These are phyloP conservation scores for Cryptoprocta ferox DNA, from an alignment of 2,797 vertebrate genomes.

Conservation along the genomic window DNA sequence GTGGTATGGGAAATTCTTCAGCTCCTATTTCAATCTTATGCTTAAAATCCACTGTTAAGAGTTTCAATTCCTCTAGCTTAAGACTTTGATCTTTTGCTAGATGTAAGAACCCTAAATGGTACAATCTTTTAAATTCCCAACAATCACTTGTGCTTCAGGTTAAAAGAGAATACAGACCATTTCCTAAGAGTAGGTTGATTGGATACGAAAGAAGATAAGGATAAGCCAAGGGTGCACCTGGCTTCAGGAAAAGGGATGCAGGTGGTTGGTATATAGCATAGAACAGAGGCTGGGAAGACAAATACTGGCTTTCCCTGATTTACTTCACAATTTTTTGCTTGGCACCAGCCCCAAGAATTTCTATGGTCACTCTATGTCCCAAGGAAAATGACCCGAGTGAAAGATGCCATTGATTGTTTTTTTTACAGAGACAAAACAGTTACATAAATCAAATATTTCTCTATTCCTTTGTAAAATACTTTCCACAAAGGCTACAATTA, in stretches of 20 bases:
- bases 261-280: rapidly evolving
- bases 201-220: neutral
- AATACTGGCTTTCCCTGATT: neutral
- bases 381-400: neutral
- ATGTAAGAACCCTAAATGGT: neutral
- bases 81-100: neutral
- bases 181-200: neutral
- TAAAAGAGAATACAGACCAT: neutral
- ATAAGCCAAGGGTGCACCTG: neutral
- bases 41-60: neutral
- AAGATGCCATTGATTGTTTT: neutral
- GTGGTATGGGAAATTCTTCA: neutral
- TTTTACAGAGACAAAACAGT: neutral
- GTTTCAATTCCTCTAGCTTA: neutral
- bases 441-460: neutral
- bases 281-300: neutral
- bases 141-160: neutral
- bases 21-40: neutral
- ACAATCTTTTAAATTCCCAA: neutral
- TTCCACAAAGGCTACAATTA: neutral
- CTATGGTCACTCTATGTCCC: neutral
- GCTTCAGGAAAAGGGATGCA: neutral
- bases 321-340: neutral
- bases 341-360: neutral
- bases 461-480: neutral